Evolutionary conservation across 2,797 vertebrate species (phyloP).

Genomic region (Chromis chromis): DNA sequence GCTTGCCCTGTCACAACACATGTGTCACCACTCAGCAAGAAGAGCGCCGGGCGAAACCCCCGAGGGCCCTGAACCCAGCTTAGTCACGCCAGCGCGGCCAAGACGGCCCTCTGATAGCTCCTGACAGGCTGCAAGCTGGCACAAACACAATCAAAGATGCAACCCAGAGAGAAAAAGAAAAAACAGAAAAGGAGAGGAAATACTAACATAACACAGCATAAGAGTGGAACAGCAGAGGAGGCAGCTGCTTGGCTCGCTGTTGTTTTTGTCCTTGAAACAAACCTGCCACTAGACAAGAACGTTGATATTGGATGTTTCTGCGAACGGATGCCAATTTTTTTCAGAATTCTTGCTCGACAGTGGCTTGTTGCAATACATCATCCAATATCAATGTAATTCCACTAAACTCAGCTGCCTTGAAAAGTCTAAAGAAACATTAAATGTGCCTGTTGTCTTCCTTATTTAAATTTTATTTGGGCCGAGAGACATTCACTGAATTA

Average conservation of each 20-base stretch:
- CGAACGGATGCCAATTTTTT: background rate
- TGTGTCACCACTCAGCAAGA: conserved; percentile 68
- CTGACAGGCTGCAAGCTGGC: conserved; percentile 71
- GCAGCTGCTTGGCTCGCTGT: conserved; percentile 1
- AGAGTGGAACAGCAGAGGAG: conserved; percentile 10
- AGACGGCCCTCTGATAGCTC: conserved; percentile 57
- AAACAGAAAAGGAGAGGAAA: background rate
- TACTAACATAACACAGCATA: background rate
- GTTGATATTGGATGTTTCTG: background rate
- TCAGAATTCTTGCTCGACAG: background rate
- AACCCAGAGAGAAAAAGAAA: conserved; percentile 1
- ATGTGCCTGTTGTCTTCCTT: background rate
- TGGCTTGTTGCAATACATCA: background rate
- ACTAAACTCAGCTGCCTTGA: background rate
- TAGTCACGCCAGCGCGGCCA: conserved; percentile 68
- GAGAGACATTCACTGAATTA: background rate
- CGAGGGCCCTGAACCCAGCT: conserved; percentile 50
- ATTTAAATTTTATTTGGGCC: background rate
- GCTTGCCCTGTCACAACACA: conserved; percentile 69
- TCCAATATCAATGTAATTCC: background rate
- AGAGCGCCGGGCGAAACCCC: conserved; percentile 44
- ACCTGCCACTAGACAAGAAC: background rate
- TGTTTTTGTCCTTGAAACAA: conserved; percentile 29
- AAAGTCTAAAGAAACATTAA: background rate
- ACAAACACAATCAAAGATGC: conserved; percentile 54